These are phyloP conservation scores for Hemaris fuciformis DNA, from an alignment of 2,888 invertebrate species.

Conservation along the genomic window DNA sequence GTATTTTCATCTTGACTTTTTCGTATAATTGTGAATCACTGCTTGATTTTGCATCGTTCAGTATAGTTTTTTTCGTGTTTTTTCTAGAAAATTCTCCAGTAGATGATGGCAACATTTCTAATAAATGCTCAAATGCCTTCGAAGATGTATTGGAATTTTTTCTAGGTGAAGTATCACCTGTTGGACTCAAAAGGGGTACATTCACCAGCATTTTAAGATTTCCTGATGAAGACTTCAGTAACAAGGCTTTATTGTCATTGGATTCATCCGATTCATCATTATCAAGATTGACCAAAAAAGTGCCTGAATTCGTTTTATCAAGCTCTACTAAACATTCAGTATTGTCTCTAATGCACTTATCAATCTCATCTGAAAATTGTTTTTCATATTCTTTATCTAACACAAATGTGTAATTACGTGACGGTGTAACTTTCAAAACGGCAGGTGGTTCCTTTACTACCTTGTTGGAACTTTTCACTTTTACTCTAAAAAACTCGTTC, in stretches of 20 bases:
- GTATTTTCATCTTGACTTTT: conserved; percentile 32
- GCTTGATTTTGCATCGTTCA: conserved; percentile 30
- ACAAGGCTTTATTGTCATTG: conserved; percentile 36
- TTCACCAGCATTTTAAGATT: conserved; percentile 46
- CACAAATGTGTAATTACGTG: conserved; percentile 49
- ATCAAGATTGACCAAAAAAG: conserved; percentile 43
- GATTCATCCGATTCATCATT: conserved; percentile 21
- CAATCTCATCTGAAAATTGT: conserved; percentile 35
- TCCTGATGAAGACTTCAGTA: conserved; percentile 49
- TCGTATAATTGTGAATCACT: conserved; percentile 47
- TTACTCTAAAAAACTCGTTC: conserved; percentile 35
- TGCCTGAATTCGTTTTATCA: conserved; percentile 42
- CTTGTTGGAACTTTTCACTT: conserved; percentile 31
- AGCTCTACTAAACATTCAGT: conserved; percentile 39
- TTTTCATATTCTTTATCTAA: conserved; percentile 65
- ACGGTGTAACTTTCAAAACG: conserved; percentile 46
- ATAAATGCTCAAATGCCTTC: conserved; percentile 32
- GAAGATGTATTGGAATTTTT: conserved; percentile 23
- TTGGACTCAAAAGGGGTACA: conserved; percentile 23
- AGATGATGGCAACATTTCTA: conserved; percentile 29
- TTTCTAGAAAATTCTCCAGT: conserved; percentile 20
- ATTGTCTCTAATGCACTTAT: conserved; percentile 31
- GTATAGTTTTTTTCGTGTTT: conserved; percentile 19
- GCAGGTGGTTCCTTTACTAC: conserved; percentile 36
- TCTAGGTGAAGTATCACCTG: conserved; percentile 11